Conservation (phyloP, 2,888 invertebrate genomes). For the Tipula helvola region DNA sequence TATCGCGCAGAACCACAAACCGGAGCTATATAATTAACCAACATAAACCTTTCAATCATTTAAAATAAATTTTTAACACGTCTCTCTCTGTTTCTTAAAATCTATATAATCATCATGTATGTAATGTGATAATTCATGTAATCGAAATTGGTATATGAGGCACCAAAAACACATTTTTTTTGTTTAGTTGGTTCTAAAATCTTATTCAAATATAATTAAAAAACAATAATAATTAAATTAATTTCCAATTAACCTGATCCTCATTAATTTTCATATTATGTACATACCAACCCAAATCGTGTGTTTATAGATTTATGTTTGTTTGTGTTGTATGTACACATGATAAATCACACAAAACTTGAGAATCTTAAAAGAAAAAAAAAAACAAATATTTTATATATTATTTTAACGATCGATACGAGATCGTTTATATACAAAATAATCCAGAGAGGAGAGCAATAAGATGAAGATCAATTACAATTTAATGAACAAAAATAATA, state of each 20-base stretch:
- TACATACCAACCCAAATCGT: not conserved
- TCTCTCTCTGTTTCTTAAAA: not conserved
- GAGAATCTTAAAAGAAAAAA: not conserved
- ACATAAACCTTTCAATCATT: not conserved
- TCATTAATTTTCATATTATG: not conserved
- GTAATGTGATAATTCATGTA: not conserved
- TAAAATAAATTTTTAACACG: not conserved
- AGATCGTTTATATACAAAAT: not conserved
- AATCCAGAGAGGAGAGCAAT: not conserved
- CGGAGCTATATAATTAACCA: not conserved
- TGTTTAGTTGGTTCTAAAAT: not conserved
- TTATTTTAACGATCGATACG: not conserved
- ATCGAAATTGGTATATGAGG: not conserved
- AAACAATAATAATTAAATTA: not conserved
- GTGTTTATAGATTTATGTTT: not conserved
- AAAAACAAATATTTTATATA: not conserved
- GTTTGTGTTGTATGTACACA: not conserved
- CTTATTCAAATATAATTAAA: not conserved
- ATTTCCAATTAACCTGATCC: not conserved
- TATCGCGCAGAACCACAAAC: not conserved
- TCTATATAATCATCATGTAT: not conserved
- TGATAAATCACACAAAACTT: not conserved
- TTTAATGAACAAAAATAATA: not conserved
- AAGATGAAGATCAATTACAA: not conserved
- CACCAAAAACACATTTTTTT: not conserved